These are phyloP conservation scores for Meloidogyne floridensis DNA, from an alignment of 1,140 invertebrate species.

Conservation along the genomic window DNA sequence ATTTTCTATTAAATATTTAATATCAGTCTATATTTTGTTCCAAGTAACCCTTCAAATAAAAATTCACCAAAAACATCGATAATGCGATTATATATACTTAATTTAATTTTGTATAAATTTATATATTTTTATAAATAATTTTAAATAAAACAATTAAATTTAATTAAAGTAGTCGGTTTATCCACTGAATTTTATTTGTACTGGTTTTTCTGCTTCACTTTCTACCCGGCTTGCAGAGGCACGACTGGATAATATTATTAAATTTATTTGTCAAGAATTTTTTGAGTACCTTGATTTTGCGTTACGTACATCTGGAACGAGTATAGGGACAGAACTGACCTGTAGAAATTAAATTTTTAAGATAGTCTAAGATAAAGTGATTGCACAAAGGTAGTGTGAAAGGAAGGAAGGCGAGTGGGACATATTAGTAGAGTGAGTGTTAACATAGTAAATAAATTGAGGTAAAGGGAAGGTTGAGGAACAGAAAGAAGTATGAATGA, in stretches of 20 bases:
- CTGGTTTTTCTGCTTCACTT: constrained; percentile 46
- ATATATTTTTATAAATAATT: neutral
- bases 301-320: constrained; percentile 37
- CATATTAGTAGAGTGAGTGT: too few species aligned
- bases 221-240: constrained; percentile 44
- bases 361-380: too few species aligned
- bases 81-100: neutral
- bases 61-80: neutral
- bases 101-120: neutral
- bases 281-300: constrained; percentile 34
- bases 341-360: constrained; percentile 14
- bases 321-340: constrained; percentile 39
- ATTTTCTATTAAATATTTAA: neutral
- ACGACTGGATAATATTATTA: constrained; percentile 30
- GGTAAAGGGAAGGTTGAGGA: too few species aligned
- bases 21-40: neutral
- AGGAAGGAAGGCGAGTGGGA: too few species aligned
- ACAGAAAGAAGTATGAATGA: too few species aligned
- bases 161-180: neutral
- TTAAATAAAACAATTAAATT: too few species aligned
- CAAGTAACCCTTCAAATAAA: too few species aligned
- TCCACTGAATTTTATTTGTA: constrained; percentile 51
- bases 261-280: constrained; percentile 7
- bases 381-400: too few species aligned
- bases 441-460: too few species aligned